Conservation (phyloP, 2,113 vertebrate species). For the Trogon surrucura region DNA sequence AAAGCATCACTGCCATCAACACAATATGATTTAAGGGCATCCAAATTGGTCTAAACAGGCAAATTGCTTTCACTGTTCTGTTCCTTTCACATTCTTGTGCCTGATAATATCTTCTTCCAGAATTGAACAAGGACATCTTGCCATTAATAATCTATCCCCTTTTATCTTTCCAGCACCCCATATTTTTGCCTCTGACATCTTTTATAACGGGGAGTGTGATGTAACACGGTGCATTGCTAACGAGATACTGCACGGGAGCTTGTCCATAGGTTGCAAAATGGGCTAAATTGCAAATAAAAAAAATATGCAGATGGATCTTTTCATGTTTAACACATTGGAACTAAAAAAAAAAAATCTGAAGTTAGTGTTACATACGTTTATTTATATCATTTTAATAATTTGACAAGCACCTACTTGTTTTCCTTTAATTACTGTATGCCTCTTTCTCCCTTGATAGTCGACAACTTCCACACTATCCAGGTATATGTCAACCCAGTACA, state of each 20-base stretch:
- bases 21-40: neutral
- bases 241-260: neutral
- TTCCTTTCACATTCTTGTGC: neutral
- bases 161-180: neutral
- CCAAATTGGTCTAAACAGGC: neutral
- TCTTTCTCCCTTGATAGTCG: conserved; percentile 92
- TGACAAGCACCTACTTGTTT: conserved; percentile 85
- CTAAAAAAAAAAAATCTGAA: neutral
- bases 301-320: neutral
- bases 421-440: conserved; percentile 87
- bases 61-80: neutral
- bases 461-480: conserved; percentile 93
- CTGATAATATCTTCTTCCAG: neutral
- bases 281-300: neutral
- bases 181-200: neutral
- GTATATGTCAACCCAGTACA: conserved; percentile 97
- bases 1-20: neutral
- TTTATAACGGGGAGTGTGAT: neutral
- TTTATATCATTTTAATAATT: neutral
- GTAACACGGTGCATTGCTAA: neutral
- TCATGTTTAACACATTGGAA: neutral
- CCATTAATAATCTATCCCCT: neutral
- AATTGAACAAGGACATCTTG: neutral
- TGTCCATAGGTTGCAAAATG: neutral
- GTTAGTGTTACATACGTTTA: neutral